Percentiles rank a stretch among this genome's conserved stretches.
phyloP scores from a whole-genome alignment of 2,888 invertebrate genomes.

The Sarcophaga variegata region DNA sequence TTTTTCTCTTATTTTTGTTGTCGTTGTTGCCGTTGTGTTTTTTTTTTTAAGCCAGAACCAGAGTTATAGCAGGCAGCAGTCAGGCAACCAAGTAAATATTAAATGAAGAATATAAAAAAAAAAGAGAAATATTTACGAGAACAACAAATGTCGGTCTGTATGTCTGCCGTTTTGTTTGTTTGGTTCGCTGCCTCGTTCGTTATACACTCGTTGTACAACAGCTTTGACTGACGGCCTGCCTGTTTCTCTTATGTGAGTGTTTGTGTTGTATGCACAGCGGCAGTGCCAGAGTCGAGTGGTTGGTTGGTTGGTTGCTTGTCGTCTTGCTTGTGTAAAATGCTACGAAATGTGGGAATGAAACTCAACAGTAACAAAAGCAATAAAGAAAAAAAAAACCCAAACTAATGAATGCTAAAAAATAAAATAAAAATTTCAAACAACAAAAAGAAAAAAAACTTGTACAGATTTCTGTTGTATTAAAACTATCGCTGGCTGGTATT shows the following conservation, averaged over 20 bases:
- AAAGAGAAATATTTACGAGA: slow-evolving; percentile 5
- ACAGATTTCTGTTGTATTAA: slow-evolving; percentile 67
- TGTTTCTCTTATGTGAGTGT: slow-evolving; percentile 37
- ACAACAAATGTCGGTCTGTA: slow-evolving; percentile 51
- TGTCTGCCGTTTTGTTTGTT: slow-evolving; percentile 45
- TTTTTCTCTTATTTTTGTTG: background rate
- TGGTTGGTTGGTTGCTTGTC: background rate
- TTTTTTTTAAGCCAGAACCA: too few relatives aligned
- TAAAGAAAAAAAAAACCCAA: slow-evolving; percentile 57
- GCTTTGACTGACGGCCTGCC: slow-evolving; percentile 58
- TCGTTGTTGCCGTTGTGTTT: too few relatives aligned
- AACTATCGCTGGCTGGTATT: slow-evolving; percentile 54
- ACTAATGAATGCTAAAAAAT: slow-evolving; percentile 68
- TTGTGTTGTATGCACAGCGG: slow-evolving; percentile 49
- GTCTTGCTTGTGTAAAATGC: slow-evolving; percentile 65
- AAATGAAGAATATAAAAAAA: background rate
- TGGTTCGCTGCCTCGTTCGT: slow-evolving; percentile 67
- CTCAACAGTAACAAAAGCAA: slow-evolving; percentile 55
- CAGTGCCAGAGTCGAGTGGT: background rate
- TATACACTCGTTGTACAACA: slow-evolving; percentile 63
- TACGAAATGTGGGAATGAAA: slow-evolving; percentile 78
- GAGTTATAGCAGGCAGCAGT: slow-evolving; percentile 29
- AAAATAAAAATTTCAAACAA: slow-evolving; percentile 44
- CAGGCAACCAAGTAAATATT: slow-evolving; percentile 32
- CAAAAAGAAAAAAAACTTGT: slow-evolving; percentile 19